Evolutionary conservation across 2,888 invertebrate species (phyloP).

Genomic region (Seira sanloemensis): DNA sequence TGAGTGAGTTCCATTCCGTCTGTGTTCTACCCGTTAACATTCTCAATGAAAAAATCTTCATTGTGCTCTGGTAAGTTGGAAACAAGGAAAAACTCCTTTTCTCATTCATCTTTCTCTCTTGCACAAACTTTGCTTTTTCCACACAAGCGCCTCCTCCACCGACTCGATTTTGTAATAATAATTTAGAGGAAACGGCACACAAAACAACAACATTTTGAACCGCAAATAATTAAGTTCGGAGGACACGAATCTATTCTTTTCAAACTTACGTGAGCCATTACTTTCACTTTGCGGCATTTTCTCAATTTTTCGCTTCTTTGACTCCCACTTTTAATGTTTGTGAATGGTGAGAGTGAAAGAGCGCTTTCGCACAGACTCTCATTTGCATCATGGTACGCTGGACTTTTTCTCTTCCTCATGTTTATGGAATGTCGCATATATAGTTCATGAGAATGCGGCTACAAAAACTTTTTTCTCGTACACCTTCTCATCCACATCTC

Average conservation of each 20-base stretch:
- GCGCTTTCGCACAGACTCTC: neutral
- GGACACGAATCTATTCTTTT: neutral
- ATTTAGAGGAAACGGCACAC: neutral
- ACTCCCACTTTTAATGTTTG: constrained; percentile 13
- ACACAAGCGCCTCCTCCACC: neutral
- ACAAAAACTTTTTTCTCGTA: neutral
- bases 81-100: neutral
- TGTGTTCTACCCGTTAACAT: constrained; percentile 71
- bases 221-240: neutral
- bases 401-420: neutral
- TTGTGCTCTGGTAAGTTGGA: constrained; percentile 65
- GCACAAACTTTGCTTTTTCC: neutral
- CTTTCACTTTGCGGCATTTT: constrained; percentile 25
- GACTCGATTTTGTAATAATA: too few relatives aligned
- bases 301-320: constrained; percentile 34
- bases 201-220: neutral
- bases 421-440: constrained; percentile 11
- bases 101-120: neutral
- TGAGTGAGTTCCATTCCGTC: constrained; percentile 64
- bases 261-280: neutral
- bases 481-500: neutral
- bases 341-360: neutral
- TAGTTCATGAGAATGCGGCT: constrained; percentile 2
- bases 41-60: constrained; percentile 70
- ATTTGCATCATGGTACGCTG: constrained; percentile 3